Evolutionary conservation across 2,797 vertebrate species (phyloP).

Genomic region (Esox lucius): DNA sequence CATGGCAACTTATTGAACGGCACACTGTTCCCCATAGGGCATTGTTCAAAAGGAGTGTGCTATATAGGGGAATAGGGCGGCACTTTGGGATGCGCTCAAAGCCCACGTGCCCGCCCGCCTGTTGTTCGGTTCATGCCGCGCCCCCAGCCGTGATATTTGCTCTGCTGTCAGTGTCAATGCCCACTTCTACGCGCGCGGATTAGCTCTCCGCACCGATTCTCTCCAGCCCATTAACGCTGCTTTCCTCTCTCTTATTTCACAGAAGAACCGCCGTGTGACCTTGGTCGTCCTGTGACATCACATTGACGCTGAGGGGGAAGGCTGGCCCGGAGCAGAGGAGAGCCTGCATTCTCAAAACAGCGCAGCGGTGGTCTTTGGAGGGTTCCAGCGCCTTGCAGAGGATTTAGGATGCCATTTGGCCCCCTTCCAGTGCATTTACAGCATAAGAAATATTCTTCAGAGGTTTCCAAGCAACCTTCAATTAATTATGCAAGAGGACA

Average conservation of each 20-base stretch:
- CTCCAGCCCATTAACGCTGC: conserved; percentile 4
- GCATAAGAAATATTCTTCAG: background rate
- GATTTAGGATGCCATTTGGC: background rate
- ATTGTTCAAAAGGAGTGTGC: background rate
- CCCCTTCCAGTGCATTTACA: background rate
- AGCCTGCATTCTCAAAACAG: background rate
- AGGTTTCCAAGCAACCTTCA: background rate
- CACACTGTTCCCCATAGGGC: background rate
- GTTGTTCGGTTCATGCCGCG: background rate
- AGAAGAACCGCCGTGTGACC: conserved; percentile 48
- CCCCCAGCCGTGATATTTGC: background rate
- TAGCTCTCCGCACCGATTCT: background rate
- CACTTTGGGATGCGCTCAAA: background rate
- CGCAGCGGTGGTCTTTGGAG: background rate
- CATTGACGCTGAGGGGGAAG: background rate
- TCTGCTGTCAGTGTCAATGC: background rate
- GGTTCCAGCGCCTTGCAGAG: background rate
- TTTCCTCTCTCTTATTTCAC: conserved; percentile 35
- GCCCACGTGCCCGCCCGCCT: background rate
- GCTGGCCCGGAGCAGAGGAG: background rate
- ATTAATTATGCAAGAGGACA: background rate
- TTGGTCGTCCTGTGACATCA: conserved; percentile 30
- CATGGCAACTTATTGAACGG: too few species aligned
- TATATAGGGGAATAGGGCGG: background rate
- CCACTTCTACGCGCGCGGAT: background rate